phyloP scores from a whole-genome alignment of 2,113 vertebrate genomes.

The Hirundichthys speculiger region DNA sequence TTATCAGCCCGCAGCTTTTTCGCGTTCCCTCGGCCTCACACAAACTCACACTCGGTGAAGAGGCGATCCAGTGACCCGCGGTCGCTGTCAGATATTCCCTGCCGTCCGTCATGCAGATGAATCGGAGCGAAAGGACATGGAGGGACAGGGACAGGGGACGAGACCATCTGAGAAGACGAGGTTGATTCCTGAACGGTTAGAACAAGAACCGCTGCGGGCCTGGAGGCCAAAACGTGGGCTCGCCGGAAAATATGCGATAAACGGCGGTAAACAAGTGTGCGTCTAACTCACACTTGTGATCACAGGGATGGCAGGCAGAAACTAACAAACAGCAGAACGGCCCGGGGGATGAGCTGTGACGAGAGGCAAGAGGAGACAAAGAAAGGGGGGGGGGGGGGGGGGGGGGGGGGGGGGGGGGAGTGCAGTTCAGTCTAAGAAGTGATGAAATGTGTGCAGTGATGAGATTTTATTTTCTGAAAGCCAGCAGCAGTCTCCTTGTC shows the following conservation, averaged over 20 bases:
- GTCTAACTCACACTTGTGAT: slow-evolving; percentile 9
- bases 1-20: slow-evolving; percentile 14
- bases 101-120: slow-evolving; percentile 55
- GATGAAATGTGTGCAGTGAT: slow-evolving; percentile 26
- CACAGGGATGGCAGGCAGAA: not conserved
- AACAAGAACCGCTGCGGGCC: slow-evolving; percentile 20
- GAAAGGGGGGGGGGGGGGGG: not conserved
- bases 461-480: slow-evolving; percentile 32
- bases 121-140: slow-evolving; percentile 44
- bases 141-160: slow-evolving; percentile 45
- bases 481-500: slow-evolving; percentile 57
- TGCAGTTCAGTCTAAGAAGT: slow-evolving; percentile 6
- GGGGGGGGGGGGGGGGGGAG: too few relatives aligned
- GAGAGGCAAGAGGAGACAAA: not conserved
- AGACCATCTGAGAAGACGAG: slow-evolving; percentile 32
- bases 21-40: not conserved
- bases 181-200: not conserved
- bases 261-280: slow-evolving; percentile 5
- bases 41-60: slow-evolving; percentile 16
- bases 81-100: slow-evolving; percentile 41
- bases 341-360: slow-evolving; percentile 19
- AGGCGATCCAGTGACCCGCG: slow-evolving; percentile 38
- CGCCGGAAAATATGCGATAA: not conserved
- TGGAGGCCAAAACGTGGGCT: not conserved
- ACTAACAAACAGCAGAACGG: slow-evolving; percentile 7